Conservation (phyloP, 2,888 invertebrate genomes). For the Chirona hameri region DNA sequence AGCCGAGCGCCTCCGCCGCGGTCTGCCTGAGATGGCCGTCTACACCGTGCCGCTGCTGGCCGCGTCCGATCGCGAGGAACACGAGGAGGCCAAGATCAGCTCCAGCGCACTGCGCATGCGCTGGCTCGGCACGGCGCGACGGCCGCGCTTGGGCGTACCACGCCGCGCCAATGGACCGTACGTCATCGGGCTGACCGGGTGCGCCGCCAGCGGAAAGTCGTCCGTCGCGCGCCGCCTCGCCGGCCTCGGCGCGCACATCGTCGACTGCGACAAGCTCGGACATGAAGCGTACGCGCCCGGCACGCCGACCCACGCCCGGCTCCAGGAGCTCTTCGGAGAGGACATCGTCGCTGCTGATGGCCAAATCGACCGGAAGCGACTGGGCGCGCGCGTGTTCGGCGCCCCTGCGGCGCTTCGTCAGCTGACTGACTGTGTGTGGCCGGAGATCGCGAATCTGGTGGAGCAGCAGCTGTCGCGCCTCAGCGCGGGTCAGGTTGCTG, state of each 20-base stretch:
- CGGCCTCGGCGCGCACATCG: conserved; percentile 70
- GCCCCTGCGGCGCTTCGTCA: conserved; percentile 64
- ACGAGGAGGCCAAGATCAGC: conserved; percentile 87
- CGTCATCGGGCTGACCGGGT: conserved; percentile 91
- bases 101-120: conserved; percentile 85
- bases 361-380: conserved; percentile 70
- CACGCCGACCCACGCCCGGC: conserved; percentile 57
- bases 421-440: conserved; percentile 87
- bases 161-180: conserved; percentile 59
- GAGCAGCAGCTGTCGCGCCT: conserved; percentile 58
- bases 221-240: conserved; percentile 64
- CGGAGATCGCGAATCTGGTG: conserved; percentile 71
- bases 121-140: conserved; percentile 64
- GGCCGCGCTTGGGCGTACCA: not conserved
- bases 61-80: conserved; percentile 49
- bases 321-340: conserved; percentile 73
- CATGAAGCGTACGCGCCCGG: conserved; percentile 79
- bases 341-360: conserved; percentile 62
- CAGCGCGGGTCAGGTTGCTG: conserved; percentile 59
- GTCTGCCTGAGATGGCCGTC: conserved; percentile 63
- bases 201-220: conserved; percentile 87
- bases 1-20: conserved; percentile 63
- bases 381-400: conserved; percentile 82
- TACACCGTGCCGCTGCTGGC: conserved; percentile 69
- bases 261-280: conserved; percentile 89